Conservation (phyloP, 2,888 invertebrate species). For the Tenthredo scrophulariae region DNA sequence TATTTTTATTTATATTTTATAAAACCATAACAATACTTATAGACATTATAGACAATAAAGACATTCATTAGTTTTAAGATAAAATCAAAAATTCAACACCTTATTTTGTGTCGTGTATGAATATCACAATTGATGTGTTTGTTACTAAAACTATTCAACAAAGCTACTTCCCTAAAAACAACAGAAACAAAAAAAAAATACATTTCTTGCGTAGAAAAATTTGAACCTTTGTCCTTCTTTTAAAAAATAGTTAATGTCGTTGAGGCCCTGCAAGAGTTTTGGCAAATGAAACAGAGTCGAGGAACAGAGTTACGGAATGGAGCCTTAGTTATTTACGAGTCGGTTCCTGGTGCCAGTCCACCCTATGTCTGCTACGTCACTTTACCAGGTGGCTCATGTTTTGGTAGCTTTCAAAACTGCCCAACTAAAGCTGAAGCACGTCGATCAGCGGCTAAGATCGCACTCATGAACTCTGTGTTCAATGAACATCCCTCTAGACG, state of each 20-base stretch:
- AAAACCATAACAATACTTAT: background rate
- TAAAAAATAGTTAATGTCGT: constrained; percentile 91
- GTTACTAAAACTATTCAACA: background rate
- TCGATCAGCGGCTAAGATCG: constrained; percentile 96
- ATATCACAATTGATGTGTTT: background rate
- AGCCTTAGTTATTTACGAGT: constrained; percentile 96
- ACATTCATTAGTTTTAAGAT: background rate
- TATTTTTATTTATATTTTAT: constrained; percentile 22
- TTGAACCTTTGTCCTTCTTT: constrained; percentile 35
- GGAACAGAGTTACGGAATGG: constrained; percentile 92
- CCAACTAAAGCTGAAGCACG: constrained; percentile 97
- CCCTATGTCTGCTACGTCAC: constrained; percentile 98
- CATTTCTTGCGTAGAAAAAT: background rate
- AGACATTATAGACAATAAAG: no score
- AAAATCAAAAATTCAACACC: background rate
- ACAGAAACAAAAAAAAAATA: background rate
- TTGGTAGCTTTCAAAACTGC: constrained; percentile 97
- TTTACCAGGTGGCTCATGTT: constrained; percentile 96
- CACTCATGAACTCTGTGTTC: constrained; percentile 97
- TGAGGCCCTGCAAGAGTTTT: constrained; percentile 97
- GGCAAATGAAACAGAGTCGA: constrained; percentile 97
- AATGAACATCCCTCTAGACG: constrained; percentile 96
- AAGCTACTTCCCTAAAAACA: background rate
- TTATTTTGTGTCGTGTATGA: background rate
- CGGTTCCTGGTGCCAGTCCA: constrained; percentile 93